phyloP scores from a whole-genome alignment of 2,113 vertebrate genomes.

The Cyprinodon variegatus region DNA sequence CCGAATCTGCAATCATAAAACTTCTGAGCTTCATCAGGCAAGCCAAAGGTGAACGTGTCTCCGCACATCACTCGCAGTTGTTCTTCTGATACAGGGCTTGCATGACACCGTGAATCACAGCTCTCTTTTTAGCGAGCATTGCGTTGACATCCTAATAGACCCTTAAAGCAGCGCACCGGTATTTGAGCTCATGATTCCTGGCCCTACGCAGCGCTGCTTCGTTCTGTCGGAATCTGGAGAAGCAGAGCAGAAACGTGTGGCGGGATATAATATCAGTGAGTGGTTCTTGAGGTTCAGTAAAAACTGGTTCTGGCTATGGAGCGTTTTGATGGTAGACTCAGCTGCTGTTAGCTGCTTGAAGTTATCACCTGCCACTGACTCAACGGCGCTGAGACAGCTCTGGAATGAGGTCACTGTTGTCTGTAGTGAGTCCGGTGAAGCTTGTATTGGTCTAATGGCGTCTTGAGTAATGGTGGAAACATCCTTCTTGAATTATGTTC shows the following conservation, averaged over 20 bases:
- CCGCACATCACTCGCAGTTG: not conserved
- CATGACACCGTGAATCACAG: not conserved
- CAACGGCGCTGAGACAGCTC: no score
- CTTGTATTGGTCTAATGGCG: no score
- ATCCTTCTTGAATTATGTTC: no score
- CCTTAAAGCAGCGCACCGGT: not conserved
- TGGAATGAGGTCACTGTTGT: no score
- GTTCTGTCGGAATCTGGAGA: slow-evolving; percentile 15
- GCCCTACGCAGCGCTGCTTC: not conserved
- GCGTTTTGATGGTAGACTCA: no score
- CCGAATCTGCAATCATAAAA: not conserved
- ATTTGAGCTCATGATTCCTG: slow-evolving; percentile 6
- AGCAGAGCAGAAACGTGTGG: not conserved
- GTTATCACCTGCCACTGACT: not conserved
- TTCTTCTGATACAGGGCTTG: slow-evolving; percentile 1
- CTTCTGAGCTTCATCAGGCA: slow-evolving; percentile 15
- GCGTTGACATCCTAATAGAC: not conserved
- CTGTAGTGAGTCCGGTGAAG: no score
- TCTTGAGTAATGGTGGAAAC: no score
- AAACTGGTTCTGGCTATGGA: no score
- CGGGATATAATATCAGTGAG: no score
- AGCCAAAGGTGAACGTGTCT: not conserved
- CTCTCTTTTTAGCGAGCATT: not conserved
- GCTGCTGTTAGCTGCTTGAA: not conserved
- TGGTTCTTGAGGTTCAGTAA: no score